These are phyloP conservation scores for Lypha dubia DNA, from an alignment of 2,888 invertebrate genomes.

Conservation along the genomic window DNA sequence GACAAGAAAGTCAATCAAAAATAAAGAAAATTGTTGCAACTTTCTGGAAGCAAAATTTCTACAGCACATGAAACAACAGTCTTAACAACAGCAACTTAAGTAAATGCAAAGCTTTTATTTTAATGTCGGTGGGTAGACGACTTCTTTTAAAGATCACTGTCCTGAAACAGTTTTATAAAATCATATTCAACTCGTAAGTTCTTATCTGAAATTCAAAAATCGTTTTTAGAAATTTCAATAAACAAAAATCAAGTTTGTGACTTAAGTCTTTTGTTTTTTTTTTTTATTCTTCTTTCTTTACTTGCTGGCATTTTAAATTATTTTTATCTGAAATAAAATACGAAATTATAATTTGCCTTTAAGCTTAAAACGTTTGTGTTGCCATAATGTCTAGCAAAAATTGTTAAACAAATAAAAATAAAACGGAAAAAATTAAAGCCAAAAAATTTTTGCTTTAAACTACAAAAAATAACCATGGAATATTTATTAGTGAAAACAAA, in stretches of 20 bases:
- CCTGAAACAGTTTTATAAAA: neutral
- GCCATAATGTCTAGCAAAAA: conserved; percentile 70
- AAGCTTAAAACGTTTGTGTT: conserved; percentile 55
- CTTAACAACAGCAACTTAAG: too few relatives aligned
- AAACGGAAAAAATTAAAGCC: conserved; percentile 22
- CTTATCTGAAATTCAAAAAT: neutral
- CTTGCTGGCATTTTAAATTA: conserved; percentile 34
- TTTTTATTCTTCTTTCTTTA: too few relatives aligned
- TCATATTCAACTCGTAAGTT: neutral
- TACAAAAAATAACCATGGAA: conserved; percentile 35
- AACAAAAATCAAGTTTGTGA: conserved; percentile 48
- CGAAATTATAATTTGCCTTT: conserved; percentile 46
- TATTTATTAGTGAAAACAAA: conserved; percentile 51
- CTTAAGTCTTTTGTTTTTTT: conserved; percentile 60
- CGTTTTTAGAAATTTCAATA: neutral
- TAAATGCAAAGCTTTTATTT: too few relatives aligned
- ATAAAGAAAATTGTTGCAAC: too few relatives aligned
- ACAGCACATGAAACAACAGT: too few relatives aligned
- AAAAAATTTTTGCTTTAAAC: conserved; percentile 14
- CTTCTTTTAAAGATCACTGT: neutral
- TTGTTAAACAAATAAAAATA: conserved; percentile 45
- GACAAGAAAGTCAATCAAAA: too few relatives aligned
- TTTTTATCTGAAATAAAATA: conserved; percentile 16
- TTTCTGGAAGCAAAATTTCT: too few relatives aligned
- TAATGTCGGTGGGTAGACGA: too few relatives aligned